phyloP scores from a whole-genome alignment of 2,113 vertebrate genomes.

The Gadus chalcogrammus region DNA sequence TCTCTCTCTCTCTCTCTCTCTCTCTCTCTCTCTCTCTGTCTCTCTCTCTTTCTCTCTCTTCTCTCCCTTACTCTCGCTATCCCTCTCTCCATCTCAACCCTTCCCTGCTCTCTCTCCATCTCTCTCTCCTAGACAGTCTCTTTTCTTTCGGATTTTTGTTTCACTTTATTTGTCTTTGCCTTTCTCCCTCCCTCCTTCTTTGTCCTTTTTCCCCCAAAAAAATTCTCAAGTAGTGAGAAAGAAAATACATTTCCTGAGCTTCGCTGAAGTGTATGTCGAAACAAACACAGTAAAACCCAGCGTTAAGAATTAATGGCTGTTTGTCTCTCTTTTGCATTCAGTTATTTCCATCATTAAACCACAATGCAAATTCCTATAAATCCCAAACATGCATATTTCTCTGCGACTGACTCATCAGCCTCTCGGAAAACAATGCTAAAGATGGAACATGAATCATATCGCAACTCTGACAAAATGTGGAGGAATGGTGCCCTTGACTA shows the following conservation, averaged over 20 bases:
- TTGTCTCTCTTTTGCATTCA: constrained; percentile 17
- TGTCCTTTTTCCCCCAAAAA: constrained; percentile 20
- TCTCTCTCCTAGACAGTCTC: constrained; percentile 30
- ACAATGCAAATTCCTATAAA: constrained; percentile 12
- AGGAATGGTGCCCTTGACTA: constrained; percentile 68
- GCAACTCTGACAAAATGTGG: constrained; percentile 42
- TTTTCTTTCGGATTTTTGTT: background rate
- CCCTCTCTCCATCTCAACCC: background rate
- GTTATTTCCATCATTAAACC: constrained; percentile 11
- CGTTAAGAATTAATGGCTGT: constrained; percentile 14
- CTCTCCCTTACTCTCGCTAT: constrained; percentile 25
- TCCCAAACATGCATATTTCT: constrained; percentile 42
- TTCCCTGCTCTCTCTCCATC: background rate
- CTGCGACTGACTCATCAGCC: constrained; percentile 57
- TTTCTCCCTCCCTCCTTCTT: background rate
- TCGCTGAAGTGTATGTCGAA: constrained; percentile 17
- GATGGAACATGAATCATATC: constrained; percentile 34
- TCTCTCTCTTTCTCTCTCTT: too few relatives aligned
- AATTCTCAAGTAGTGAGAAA: constrained; percentile 26
- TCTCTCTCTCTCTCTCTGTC: too few relatives aligned
- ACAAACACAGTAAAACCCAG: constrained; percentile 31
- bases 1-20: background rate
- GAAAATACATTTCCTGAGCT: constrained; percentile 44
- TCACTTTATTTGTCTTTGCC: background rate
- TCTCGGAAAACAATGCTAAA: constrained; percentile 40